A percentile compares a stretch with the other conserved stretches of the same genome.
Evolutionary conservation across 2,113 vertebrate genomes (phyloP).

Genomic region (Lycocorax pyrrhopterus): DNA sequence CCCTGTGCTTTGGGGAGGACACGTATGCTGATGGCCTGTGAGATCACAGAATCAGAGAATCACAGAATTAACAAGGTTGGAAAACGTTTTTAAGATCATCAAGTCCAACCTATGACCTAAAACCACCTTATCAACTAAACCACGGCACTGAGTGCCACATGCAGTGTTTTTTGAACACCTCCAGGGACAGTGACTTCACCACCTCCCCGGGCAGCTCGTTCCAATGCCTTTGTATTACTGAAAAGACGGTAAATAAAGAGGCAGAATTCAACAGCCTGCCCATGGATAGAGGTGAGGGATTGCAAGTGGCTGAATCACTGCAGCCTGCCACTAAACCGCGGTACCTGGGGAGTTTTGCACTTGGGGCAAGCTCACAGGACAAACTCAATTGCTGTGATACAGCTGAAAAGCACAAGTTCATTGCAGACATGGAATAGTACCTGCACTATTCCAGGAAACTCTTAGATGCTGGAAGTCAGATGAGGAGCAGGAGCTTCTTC

Average conservation of each 20-base stretch:
- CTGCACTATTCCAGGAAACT: background rate
- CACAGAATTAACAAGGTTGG: background rate
- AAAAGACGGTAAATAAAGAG: background rate
- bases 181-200: background rate
- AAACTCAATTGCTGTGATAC: background rate
- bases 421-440: background rate
- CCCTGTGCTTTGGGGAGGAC: background rate
- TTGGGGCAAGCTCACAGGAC: rapidly evolving
- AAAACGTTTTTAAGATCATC: background rate
- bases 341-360: background rate
- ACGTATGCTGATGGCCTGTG: rapidly evolving
- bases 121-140: background rate
- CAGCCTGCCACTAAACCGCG: background rate
- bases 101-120: background rate
- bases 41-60: background rate
- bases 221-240: background rate
- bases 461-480: background rate
- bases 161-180: background rate
- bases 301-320: background rate
- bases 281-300: background rate
- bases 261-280: background rate
- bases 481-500: background rate
- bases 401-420: background rate
- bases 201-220: background rate
- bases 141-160: background rate